phyloP scores from a whole-genome alignment of 1,140 invertebrate genomes.

The Drosophila sproati region DNA sequence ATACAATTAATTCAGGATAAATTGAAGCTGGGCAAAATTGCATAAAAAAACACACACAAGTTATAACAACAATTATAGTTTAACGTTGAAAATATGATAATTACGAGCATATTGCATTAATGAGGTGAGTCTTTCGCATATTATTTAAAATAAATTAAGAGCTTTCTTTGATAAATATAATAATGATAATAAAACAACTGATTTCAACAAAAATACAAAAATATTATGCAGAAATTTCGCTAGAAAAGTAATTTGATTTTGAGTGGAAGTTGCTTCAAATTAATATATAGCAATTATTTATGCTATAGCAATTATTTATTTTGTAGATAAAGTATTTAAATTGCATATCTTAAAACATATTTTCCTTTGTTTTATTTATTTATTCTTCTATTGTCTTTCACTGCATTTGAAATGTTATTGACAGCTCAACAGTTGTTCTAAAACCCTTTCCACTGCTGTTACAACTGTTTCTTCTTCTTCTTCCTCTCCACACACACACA shows the following conservation, averaged over 20 bases:
- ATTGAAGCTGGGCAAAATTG: conserved; percentile 30
- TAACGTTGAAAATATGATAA: conserved; percentile 1
- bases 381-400: neutral
- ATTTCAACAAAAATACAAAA: too few relatives aligned
- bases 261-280: too few relatives aligned
- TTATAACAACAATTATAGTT: conserved; percentile 7
- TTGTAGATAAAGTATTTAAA: too few relatives aligned
- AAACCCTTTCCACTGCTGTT: neutral
- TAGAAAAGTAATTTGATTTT: too few relatives aligned
- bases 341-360: too few relatives aligned
- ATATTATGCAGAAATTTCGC: too few relatives aligned
- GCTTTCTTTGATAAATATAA: too few relatives aligned
- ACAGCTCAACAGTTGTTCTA: neutral
- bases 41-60: conserved; percentile 1
- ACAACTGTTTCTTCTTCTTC: neutral
- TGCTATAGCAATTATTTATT: too few relatives aligned
- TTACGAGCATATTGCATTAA: conserved; percentile 1
- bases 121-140: conserved; percentile 21
- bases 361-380: too few relatives aligned
- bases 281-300: too few relatives aligned
- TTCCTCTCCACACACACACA: neutral
- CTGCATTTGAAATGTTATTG: neutral
- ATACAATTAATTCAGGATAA: conserved; percentile 52
- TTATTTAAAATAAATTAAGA: too few relatives aligned
- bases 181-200: too few relatives aligned